Evolutionary conservation across 2,113 vertebrate species (phyloP).

Genomic region (Grammomys dolichurus): DNA sequence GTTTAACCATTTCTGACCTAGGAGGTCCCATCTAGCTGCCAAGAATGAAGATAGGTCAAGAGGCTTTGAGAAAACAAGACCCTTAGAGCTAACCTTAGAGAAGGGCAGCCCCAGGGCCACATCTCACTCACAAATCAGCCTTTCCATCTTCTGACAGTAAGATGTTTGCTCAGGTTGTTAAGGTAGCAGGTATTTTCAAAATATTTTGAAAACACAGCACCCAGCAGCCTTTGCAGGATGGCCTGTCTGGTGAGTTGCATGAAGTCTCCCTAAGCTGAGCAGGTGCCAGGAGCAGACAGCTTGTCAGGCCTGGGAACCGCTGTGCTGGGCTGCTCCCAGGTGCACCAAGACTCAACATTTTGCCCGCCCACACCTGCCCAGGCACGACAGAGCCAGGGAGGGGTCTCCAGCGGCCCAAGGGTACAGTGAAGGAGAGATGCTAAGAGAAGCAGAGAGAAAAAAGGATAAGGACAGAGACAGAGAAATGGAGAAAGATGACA

Average conservation of each 20-base stretch:
- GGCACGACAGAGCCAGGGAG: not conserved
- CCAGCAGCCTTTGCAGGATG: not conserved
- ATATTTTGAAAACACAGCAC: slow-evolving; percentile 37
- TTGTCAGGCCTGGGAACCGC: not conserved
- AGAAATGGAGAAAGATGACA: not conserved
- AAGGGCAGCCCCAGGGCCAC: rapidly evolving
- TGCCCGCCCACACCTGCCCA: not conserved
- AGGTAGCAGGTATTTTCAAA: slow-evolving; percentile 64
- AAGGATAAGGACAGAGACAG: not conserved
- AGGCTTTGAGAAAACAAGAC: not conserved
- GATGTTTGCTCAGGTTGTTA: not conserved
- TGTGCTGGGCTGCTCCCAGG: not conserved
- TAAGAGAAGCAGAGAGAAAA: not conserved
- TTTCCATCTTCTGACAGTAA: not conserved
- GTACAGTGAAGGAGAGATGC: not conserved
- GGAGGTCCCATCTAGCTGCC: not conserved
- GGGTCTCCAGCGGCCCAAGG: not conserved
- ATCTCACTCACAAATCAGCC: not conserved
- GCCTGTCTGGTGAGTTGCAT: not conserved
- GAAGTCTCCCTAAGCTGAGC: not conserved
- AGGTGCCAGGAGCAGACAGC: not conserved
- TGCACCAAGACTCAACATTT: not conserved
- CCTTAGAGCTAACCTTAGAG: not conserved
- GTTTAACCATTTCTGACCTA: not conserved
- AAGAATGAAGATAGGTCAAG: not conserved